Evolutionary conservation across 1,140 invertebrate species (phyloP).

Genomic region (Popillia japonica): DNA sequence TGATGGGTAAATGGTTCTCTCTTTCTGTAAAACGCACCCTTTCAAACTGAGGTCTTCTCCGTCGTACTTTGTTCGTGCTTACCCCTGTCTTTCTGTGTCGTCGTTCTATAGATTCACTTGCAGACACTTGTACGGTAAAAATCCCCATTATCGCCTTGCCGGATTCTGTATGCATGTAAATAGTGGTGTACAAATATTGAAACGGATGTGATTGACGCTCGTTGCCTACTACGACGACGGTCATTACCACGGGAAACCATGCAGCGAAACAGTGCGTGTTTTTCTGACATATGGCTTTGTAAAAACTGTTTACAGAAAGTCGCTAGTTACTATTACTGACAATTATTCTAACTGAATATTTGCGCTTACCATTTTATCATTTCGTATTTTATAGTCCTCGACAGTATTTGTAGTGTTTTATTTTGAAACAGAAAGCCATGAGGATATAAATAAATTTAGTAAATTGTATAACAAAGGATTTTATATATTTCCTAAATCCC

Average conservation of each 20-base stretch:
- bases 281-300: slow-evolving; percentile 36
- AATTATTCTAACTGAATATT: no score
- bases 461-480: no score
- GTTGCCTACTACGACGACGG: slow-evolving; percentile 49
- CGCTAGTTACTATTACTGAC: neutral
- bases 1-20: slow-evolving; percentile 32
- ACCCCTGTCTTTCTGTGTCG: slow-evolving; percentile 48
- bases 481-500: no score
- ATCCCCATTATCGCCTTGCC: slow-evolving; percentile 56
- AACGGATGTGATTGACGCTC: slow-evolving; percentile 46
- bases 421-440: no score
- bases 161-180: slow-evolving; percentile 56
- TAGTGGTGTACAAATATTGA: slow-evolving; percentile 51
- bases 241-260: slow-evolving; percentile 56
- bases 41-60: slow-evolving; percentile 29
- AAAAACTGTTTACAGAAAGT: neutral
- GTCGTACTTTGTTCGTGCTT: slow-evolving; percentile 40
- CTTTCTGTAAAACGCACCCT: slow-evolving; percentile 31
- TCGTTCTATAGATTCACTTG: slow-evolving; percentile 54
- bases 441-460: no score
- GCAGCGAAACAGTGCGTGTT: slow-evolving; percentile 40
- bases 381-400: no score
- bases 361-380: no score
- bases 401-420: no score
- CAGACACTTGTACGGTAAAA: slow-evolving; percentile 57